These are phyloP conservation scores for Spicauda simplicius DNA, from an alignment of 2,888 invertebrate genomes.

Conservation along the genomic window DNA sequence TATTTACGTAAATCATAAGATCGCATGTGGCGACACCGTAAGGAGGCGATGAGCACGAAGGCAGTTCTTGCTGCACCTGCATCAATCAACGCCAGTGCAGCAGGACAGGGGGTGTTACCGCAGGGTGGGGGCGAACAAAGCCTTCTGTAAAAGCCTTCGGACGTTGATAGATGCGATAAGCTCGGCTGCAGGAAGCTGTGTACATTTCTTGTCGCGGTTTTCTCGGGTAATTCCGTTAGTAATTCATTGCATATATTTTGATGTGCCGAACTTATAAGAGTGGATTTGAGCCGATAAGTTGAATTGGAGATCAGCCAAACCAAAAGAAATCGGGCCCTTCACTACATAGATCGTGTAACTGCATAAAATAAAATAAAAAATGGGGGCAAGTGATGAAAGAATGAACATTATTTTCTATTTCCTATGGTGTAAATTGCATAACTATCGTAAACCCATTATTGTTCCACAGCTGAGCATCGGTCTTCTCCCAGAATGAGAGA, in stretches of 20 bases:
- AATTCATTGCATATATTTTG: background rate
- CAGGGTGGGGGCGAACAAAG: slow-evolving; percentile 72
- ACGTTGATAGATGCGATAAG: slow-evolving; percentile 82
- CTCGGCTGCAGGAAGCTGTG: slow-evolving; percentile 81
- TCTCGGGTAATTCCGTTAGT: slow-evolving; percentile 3
- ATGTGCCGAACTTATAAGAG: background rate
- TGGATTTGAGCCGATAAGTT: too few relatives aligned
- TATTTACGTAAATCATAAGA: background rate
- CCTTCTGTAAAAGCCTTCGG: slow-evolving; percentile 81
- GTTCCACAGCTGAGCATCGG: too few relatives aligned
- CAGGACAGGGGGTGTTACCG: slow-evolving; percentile 62
- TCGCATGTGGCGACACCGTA: background rate
- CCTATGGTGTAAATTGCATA: too few relatives aligned
- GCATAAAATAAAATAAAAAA: too few relatives aligned
- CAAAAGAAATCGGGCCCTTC: too few relatives aligned
- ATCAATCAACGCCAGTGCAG: slow-evolving; percentile 75
- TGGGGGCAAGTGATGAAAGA: too few relatives aligned
- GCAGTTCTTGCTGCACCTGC: slow-evolving; percentile 72
- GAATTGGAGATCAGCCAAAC: too few relatives aligned
- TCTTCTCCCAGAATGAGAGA: too few relatives aligned
- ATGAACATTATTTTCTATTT: too few relatives aligned
- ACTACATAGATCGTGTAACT: too few relatives aligned
- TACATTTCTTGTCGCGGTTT: slow-evolving; percentile 24
- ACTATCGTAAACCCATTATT: too few relatives aligned
- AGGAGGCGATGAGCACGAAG: slow-evolving; percentile 44